A percentile compares a stretch with the other conserved stretches of the same genome.
These are phyloP conservation scores for Leptodactylus fuscus DNA, from an alignment of 2,113 vertebrate genomes.

Conservation along the genomic window DNA sequence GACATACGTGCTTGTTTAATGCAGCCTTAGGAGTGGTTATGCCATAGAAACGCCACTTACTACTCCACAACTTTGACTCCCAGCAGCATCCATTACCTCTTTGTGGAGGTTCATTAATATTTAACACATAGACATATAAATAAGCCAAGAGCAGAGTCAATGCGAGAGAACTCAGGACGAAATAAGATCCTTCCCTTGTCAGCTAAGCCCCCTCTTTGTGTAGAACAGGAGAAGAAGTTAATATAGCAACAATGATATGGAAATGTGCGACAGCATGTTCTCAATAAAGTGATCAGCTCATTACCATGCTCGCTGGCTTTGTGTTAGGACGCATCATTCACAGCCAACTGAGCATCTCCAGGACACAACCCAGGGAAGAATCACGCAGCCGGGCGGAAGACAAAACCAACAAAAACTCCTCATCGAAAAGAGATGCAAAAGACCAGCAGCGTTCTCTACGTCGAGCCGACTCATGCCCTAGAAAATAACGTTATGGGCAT, in stretches of 20 bases:
- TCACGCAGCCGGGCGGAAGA: conserved; percentile 37
- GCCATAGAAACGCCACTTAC: neutral
- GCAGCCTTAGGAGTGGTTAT: neutral
- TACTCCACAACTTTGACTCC: neutral
- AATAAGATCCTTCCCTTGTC: conserved; percentile 43
- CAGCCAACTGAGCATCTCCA: conserved; percentile 57
- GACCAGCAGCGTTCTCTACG: neutral
- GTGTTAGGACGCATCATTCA: conserved; percentile 48
- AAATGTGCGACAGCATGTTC: conserved; percentile 37
- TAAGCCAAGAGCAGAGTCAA: conserved; percentile 33
- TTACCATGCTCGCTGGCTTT: conserved; percentile 46
- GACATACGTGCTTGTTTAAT: neutral
- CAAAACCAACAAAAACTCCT: conserved; percentile 29
- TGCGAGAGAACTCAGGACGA: conserved; percentile 27
- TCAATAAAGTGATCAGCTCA: conserved; percentile 42
- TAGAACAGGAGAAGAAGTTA: conserved; percentile 51
- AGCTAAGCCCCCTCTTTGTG: conserved; percentile 45
- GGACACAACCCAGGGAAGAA: conserved; percentile 40
- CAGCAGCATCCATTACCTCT: neutral
- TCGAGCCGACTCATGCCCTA: neutral
- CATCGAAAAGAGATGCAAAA: conserved; percentile 28
- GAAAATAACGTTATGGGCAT: neutral
- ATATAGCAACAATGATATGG: conserved; percentile 53
- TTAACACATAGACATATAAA: conserved; percentile 47
- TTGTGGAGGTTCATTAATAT: conserved; percentile 48